Evolutionary conservation across 1,140 invertebrate species (phyloP).

Genomic region (Thaumetopoea pityocampa): DNA sequence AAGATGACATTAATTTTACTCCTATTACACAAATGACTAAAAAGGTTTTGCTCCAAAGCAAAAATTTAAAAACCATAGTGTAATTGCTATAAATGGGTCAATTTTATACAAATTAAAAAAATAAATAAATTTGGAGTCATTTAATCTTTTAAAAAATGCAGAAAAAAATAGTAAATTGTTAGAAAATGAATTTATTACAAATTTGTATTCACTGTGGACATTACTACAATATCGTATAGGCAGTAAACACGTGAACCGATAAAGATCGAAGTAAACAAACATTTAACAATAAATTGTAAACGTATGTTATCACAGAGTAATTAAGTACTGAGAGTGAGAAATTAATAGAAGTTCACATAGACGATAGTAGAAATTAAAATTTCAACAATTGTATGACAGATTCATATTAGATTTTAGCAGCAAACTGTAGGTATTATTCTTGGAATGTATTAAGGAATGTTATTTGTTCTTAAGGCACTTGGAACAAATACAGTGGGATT

Average conservation of each 20-base stretch:
- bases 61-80: neutral
- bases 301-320: slow-evolving; percentile 19
- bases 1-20: too few species aligned
- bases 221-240: slow-evolving; percentile 26
- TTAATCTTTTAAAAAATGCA: slow-evolving; percentile 68
- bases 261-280: slow-evolving; percentile 5
- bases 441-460: slow-evolving; percentile 62
- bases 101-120: slow-evolving; percentile 1
- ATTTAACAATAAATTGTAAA: slow-evolving; percentile 3
- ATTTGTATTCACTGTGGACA: slow-evolving; percentile 51
- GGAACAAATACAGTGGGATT: slow-evolving; percentile 66
- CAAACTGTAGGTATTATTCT: slow-evolving; percentile 1
- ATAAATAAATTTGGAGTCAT: slow-evolving; percentile 34
- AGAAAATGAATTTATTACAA: slow-evolving; percentile 73
- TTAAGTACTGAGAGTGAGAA: slow-evolving; percentile 26
- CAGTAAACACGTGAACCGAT: too few species aligned
- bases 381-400: neutral
- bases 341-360: neutral
- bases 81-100: neutral
- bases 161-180: slow-evolving; percentile 68
- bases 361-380: neutral
- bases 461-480: slow-evolving; percentile 74
- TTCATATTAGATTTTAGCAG: neutral
- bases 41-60: neutral
- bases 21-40: too few species aligned